Evolutionary conservation across 2,797 vertebrate genomes (phyloP).

Genomic region (Sus cebifrons): DNA sequence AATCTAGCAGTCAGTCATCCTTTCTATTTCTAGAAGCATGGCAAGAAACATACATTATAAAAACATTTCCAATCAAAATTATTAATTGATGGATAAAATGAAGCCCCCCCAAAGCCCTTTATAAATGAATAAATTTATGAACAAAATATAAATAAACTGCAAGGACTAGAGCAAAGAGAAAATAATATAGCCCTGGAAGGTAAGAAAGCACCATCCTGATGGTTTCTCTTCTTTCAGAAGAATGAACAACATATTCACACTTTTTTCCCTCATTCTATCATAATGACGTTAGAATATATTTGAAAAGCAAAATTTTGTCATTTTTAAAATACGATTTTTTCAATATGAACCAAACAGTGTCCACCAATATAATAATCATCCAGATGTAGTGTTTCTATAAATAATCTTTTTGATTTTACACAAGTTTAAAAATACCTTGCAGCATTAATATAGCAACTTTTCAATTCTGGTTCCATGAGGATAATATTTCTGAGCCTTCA

Average conservation of each 20-base stretch:
- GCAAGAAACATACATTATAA: neutral
- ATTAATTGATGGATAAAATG: neutral
- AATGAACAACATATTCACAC: neutral
- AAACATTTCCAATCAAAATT: neutral
- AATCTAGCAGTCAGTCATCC: neutral
- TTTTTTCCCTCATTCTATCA: neutral
- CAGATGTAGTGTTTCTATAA: neutral
- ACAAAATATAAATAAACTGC: neutral
- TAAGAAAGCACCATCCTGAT: neutral
- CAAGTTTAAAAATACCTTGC: neutral
- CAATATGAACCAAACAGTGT: neutral
- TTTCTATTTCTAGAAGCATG: neutral
- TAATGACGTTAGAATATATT: neutral
- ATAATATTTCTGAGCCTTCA: neutral
- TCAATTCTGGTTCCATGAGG: neutral
- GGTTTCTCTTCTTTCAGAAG: neutral
- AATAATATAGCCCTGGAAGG: neutral
- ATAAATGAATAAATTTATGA: neutral
- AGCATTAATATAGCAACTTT: neutral
- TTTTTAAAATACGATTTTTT: slow-evolving; percentile 15
- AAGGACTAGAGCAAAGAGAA: neutral
- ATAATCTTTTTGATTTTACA: neutral
- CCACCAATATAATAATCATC: neutral
- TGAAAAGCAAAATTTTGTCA: neutral
- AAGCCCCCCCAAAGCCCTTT: rapidly evolving